Percentiles rank a stretch among this genome's conserved stretches.
These are phyloP conservation scores for Isoperla grammatica DNA, from an alignment of 2,888 invertebrate genomes.

Conservation along the genomic window DNA sequence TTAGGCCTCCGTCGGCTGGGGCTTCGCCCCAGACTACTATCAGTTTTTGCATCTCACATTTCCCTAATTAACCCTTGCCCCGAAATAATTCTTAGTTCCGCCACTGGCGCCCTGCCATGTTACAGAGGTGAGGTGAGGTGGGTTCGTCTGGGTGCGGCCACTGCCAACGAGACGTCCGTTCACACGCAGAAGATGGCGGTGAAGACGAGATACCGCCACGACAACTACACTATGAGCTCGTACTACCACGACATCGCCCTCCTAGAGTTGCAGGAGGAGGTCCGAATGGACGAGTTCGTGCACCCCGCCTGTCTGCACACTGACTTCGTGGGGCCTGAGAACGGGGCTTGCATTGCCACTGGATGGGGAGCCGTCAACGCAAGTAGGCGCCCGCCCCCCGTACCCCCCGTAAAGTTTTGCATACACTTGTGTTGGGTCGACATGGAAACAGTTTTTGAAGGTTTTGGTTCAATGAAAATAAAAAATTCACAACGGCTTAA, in stretches of 20 bases:
- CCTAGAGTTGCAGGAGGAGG: constrained; percentile 49
- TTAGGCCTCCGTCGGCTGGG: too few relatives aligned
- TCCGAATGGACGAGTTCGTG: constrained; percentile 50
- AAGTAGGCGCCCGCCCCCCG: too few relatives aligned
- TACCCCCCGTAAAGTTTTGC: too few relatives aligned
- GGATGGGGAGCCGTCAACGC: constrained; percentile 52
- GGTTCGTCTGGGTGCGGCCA: constrained; percentile 51
- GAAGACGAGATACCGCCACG: constrained; percentile 48
- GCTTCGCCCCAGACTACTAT: too few relatives aligned
- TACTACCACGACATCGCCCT: constrained; percentile 62
- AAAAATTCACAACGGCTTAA: too few relatives aligned
- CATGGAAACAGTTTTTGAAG: too few relatives aligned
- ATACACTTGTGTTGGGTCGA: too few relatives aligned
- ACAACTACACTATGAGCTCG: constrained; percentile 51
- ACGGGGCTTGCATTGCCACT: constrained; percentile 49
- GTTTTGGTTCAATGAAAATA: too few relatives aligned
- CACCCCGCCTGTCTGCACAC: constrained; percentile 55
- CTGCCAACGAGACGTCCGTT: constrained; percentile 40
- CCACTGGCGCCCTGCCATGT: not conserved
- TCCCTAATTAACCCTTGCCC: too few relatives aligned
- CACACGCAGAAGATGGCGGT: constrained; percentile 47
- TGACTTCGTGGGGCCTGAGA: not conserved
- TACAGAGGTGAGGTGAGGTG: constrained; percentile 41
- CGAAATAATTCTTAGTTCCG: not conserved
- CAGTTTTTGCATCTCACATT: too few relatives aligned